Base-by-base conservation (phyloP, 1,140 invertebrate species). In the Diabrotica virgifera region DNA sequence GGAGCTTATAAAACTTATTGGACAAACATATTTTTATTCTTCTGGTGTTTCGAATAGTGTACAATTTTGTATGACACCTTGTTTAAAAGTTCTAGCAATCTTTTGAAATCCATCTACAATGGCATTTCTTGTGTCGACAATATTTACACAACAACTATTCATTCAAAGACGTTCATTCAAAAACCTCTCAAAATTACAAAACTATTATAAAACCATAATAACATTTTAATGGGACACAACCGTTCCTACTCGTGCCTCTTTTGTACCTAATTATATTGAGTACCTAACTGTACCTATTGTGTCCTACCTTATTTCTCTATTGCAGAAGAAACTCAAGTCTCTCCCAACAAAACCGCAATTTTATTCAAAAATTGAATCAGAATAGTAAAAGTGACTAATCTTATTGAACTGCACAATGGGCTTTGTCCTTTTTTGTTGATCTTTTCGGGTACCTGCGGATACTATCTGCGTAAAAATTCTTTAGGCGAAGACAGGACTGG, bases 341-440 rank as follows among this genome's bases (percentile, higher is more conserved):
- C n/a, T 46, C 8, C 40, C n/a, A 46, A 46, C 40, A 5, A 12
- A 35, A 60, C 59, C 59, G 46, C 59, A 60, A 52, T 60, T 60
- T 52, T 57, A 36, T 60, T 52, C 35, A 7, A 38, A 36, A 60
- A 51, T 60, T 40, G 59, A 36, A 60, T 38, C 35, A 60, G 40
- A 60, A 52, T 60, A 35, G 59, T 14, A 7, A 57, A 57, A 50
- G n/a, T 38, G 50, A 7, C 59, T 52, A 10, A 60, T 52, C 59
- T 50, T 5, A 60, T 51, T 60, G 38, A 60, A 52, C 9, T 36
- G 9, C 6, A 52, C 35, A 60, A 60, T 51, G 50, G 11, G 4
- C 46, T 52, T 60, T 60, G 40, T 50, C 10, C 59, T 10, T 14
- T 60, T 60, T 14, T 35, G 36, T 12, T 57, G 36, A 36, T 2